Evolutionary conservation across 2,797 vertebrate species (phyloP).

Genomic region (Lophius americanus): DNA sequence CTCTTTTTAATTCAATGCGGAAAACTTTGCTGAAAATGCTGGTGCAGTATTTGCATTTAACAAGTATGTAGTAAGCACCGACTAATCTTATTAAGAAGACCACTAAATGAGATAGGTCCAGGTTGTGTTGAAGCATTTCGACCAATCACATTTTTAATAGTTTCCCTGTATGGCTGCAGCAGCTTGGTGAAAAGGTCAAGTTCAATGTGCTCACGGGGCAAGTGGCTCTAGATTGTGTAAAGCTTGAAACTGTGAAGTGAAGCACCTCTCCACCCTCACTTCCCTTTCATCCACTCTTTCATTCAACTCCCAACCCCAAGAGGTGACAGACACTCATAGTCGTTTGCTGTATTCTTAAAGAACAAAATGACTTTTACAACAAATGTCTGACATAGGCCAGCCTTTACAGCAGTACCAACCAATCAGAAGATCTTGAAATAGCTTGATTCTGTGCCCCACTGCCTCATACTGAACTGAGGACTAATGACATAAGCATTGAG

Average conservation of each 20-base stretch:
- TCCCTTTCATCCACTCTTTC: conserved; percentile 13
- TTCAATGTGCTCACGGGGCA: conserved; percentile 33
- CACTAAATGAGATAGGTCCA: conserved; percentile 15
- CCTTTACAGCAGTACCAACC: neutral
- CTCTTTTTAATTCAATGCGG: too few species aligned
- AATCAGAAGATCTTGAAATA: conserved; percentile 27
- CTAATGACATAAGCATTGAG: conserved; percentile 26
- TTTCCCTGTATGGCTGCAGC: conserved; percentile 31
- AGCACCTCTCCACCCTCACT: conserved; percentile 66
- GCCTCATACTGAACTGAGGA: conserved; percentile 6
- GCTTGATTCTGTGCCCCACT: neutral
- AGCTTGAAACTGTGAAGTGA: conserved; percentile 48
- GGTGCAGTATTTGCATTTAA: conserved; percentile 43
- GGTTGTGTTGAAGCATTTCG: conserved; percentile 44
- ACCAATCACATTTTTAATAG: conserved; percentile 32
- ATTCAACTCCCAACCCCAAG: conserved; percentile 16
- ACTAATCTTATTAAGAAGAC: conserved; percentile 34
- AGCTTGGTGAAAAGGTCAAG: conserved; percentile 47
- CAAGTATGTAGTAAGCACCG: conserved; percentile 9
- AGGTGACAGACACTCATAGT: conserved; percentile 30
- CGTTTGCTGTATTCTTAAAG: conserved; percentile 6
- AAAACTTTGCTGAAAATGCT: too few species aligned
- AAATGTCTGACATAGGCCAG: conserved; percentile 6
- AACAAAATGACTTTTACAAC: conserved; percentile 25
- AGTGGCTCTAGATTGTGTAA: conserved; percentile 62